Evolutionary conservation across 2,888 invertebrate species (phyloP).

Genomic region (Harpalus rufipes): DNA sequence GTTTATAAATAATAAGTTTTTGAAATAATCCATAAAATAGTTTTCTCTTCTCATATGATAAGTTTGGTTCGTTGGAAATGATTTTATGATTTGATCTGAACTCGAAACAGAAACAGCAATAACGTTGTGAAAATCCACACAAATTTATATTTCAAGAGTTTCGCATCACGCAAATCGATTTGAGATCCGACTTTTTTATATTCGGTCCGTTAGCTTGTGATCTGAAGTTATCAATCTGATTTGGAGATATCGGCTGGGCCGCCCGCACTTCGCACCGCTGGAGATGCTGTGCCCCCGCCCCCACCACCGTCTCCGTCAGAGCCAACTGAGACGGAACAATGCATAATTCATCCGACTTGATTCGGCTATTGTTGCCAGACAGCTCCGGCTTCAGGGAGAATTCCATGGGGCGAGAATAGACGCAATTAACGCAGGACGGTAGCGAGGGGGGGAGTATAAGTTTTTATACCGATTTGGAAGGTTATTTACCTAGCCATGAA

Average conservation of each 20-base stretch:
- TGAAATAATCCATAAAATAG: neutral
- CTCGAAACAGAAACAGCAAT: conserved; percentile 47
- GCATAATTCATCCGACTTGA: conserved; percentile 63
- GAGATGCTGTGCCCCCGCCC: conserved; percentile 5
- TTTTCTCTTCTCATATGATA: neutral
- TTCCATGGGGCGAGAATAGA: conserved; percentile 3
- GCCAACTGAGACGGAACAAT: conserved; percentile 53
- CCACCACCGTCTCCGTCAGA: neutral
- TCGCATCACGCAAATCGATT: conserved; percentile 77
- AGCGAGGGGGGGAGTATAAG: neutral
- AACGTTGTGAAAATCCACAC: conserved; percentile 59
- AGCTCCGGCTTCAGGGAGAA: neutral
- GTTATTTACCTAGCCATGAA: too few relatives aligned
- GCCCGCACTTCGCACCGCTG: conserved; percentile 15
- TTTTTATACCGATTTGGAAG: too few relatives aligned
- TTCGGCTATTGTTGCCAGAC: conserved; percentile 57
- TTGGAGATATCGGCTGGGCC: conserved; percentile 54
- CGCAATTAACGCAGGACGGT: neutral
- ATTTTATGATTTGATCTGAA: conserved; percentile 18
- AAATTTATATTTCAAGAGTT: conserved; percentile 70
- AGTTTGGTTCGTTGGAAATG: conserved; percentile 7
- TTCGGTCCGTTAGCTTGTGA: conserved; percentile 74
- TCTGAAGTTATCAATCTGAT: conserved; percentile 65
- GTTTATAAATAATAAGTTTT: neutral
- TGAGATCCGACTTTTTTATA: conserved; percentile 78